Conservation (phyloP, 2,797 vertebrate genomes). For the Eulemur coronatus region DNA sequence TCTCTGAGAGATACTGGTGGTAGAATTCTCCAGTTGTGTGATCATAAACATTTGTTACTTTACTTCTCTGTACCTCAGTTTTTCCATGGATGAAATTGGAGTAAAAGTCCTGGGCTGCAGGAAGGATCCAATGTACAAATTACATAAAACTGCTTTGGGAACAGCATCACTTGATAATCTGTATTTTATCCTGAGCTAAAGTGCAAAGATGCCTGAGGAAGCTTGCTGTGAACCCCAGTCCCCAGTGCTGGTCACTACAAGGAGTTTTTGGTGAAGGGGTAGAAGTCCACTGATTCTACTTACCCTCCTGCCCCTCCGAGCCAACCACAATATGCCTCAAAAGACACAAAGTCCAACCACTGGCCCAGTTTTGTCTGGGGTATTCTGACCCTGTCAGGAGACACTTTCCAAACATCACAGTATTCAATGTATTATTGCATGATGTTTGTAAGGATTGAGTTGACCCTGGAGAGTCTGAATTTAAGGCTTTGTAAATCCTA, state of each 20-base stretch:
- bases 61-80: not conserved
- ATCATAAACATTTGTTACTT: not conserved
- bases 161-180: not conserved
- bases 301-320: not conserved
- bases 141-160: not conserved
- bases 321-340: not conserved
- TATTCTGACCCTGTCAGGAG: not conserved
- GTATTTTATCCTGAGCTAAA: not conserved
- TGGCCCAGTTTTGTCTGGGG: not conserved
- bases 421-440: conserved; percentile 5
- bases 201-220: not conserved
- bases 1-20: not conserved
- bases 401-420: conserved; percentile 8
- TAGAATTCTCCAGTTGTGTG: not conserved
- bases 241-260: not conserved
- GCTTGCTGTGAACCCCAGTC: not conserved
- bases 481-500: conserved; percentile 30
- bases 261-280: not conserved
- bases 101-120: not conserved
- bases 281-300: not conserved
- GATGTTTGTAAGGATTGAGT: not conserved
- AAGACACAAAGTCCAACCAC: not conserved
- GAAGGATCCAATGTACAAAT: not conserved
- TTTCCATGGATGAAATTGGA: not conserved
- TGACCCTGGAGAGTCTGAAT: conserved; percentile 37